Conservation (phyloP, 2,797 vertebrate species). For the Mionectes olivaceus region DNA sequence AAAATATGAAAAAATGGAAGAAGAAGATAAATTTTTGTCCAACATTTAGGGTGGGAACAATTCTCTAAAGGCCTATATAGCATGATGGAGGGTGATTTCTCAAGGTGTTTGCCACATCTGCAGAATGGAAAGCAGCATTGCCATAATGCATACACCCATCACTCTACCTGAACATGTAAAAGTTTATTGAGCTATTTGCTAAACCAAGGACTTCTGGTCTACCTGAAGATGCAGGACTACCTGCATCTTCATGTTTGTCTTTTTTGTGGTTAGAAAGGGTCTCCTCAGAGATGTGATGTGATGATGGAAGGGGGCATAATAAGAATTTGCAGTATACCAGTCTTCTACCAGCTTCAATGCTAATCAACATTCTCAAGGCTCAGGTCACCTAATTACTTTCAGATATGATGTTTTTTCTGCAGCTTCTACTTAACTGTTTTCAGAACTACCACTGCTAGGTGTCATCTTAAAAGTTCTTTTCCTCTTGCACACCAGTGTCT, state of each 20-base stretch:
- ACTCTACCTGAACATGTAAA: neutral
- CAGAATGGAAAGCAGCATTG: neutral
- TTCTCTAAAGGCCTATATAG: neutral
- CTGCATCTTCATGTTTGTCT: neutral
- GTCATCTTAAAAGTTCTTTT: neutral
- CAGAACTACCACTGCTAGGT: neutral
- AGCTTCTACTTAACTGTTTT: neutral
- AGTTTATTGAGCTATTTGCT: neutral
- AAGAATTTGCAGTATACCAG: neutral
- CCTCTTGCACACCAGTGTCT: neutral
- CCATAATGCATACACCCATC: neutral
- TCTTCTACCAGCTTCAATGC: neutral
- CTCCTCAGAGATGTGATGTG: neutral
- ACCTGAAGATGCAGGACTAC: neutral
- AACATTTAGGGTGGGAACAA: neutral
- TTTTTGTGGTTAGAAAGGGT: neutral
- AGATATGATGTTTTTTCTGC: neutral
- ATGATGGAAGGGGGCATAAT: neutral
- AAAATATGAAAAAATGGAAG: neutral
- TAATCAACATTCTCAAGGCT: neutral
- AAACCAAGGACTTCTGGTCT: neutral
- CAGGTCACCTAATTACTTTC: neutral
- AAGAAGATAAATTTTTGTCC: neutral
- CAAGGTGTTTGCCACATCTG: rapidly evolving
- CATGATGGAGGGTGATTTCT: neutral